These are phyloP conservation scores for Catharus ustulatus DNA, from an alignment of 2,797 vertebrate genomes.

Conservation along the genomic window DNA sequence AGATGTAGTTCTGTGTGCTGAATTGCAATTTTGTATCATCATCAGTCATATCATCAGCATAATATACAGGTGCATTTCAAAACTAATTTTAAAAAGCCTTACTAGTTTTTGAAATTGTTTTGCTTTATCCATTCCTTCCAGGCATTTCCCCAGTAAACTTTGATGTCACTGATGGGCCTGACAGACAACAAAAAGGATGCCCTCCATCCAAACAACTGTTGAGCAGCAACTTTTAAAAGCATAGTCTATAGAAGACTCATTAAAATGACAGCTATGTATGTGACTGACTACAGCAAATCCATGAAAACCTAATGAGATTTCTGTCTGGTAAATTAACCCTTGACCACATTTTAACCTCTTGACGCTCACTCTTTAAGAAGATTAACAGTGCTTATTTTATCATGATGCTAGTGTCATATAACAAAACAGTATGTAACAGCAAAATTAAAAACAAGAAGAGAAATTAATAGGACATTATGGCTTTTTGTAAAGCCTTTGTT, in stretches of 20 bases:
- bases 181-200: not conserved
- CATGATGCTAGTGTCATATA: not conserved
- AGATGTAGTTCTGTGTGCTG: not conserved
- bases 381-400: conserved; percentile 26
- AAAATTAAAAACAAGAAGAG: not conserved
- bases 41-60: not conserved
- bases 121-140: not conserved
- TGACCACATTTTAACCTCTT: conserved; percentile 23
- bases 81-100: not conserved
- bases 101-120: not conserved
- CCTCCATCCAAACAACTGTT: not conserved
- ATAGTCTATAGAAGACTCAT: not conserved
- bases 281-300: not conserved
- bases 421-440: not conserved
- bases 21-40: not conserved
- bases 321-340: conserved; percentile 32
- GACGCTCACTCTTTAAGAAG: not conserved
- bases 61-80: not conserved
- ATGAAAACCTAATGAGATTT: conserved; percentile 37
- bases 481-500: not conserved
- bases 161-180: not conserved
- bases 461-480: not conserved
- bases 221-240: not conserved
- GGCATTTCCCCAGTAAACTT: not conserved
- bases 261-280: not conserved